phyloP scores from a whole-genome alignment of 2,113 vertebrate species.

The Mystacornis crossleyi region DNA sequence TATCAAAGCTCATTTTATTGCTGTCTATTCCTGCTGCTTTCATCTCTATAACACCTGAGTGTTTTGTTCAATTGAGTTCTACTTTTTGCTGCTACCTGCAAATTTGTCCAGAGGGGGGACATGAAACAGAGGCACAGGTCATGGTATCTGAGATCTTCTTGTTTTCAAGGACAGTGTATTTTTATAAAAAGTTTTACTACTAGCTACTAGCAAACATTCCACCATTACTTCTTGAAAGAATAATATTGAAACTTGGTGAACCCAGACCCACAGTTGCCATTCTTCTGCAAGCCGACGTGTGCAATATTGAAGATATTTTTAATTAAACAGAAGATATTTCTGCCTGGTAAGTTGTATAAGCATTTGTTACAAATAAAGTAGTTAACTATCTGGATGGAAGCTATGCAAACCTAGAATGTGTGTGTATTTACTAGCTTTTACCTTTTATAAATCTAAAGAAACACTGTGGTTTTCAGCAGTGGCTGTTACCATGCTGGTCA shows the following conservation, averaged over 20 bases:
- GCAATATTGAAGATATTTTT: not conserved
- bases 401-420: not conserved
- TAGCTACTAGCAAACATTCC: not conserved
- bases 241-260: not conserved
- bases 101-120: not conserved
- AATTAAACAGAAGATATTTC: not conserved
- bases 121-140: not conserved
- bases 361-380: not conserved
- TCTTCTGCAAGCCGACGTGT: accelerated
- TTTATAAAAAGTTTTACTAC: not conserved
- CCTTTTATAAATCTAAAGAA: not conserved
- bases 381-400: not conserved
- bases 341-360: not conserved
- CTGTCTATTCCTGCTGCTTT: not conserved
- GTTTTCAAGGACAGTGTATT: not conserved
- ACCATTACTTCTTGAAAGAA: not conserved
- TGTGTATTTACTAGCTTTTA: not conserved
- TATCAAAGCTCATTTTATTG: not conserved
- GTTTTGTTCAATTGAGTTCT: not conserved
- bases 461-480: not conserved
- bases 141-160: not conserved
- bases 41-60: not conserved
- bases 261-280: not conserved
- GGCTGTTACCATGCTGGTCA: not conserved
- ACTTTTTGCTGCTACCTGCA: not conserved